Conservation (phyloP, 2,888 invertebrate genomes). For the Drosophila imparisetae region DNA sequence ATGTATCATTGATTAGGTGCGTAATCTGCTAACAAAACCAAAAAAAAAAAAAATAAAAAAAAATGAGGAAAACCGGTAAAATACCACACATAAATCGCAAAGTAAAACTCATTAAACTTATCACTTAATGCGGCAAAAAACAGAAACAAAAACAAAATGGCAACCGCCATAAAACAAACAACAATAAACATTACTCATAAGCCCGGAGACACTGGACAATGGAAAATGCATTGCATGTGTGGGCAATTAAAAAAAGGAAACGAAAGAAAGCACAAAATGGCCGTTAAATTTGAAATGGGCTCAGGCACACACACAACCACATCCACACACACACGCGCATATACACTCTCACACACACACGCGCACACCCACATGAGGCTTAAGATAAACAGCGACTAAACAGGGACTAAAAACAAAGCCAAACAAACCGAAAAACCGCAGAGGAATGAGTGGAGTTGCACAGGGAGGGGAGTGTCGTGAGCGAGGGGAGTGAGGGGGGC, state of each 20-base stretch:
- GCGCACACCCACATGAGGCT: background rate
- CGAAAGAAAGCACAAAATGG: constrained; percentile 45
- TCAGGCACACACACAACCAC: constrained; percentile 5
- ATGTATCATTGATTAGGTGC: constrained; percentile 45
- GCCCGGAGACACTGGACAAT: constrained; percentile 21
- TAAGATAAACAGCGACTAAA: constrained; percentile 64
- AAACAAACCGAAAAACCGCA: constrained; percentile 56
- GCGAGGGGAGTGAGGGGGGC: background rate
- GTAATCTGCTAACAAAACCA: constrained; percentile 25
- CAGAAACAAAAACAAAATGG: constrained; percentile 43
- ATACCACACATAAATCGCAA: constrained; percentile 35
- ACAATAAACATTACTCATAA: constrained; percentile 61
- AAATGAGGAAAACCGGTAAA: constrained; percentile 1
- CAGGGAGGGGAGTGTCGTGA: background rate
- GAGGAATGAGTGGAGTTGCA: background rate
- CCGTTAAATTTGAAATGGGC: constrained; percentile 66
- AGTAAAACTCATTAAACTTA: constrained; percentile 61
- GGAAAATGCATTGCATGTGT: constrained; percentile 50
- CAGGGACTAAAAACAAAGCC: constrained; percentile 65
- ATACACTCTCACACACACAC: background rate
- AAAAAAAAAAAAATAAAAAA: background rate
- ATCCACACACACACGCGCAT: background rate
- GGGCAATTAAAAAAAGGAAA: constrained; percentile 58
- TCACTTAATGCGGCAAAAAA: constrained; percentile 46
- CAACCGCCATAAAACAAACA: constrained; percentile 48